Conservation (phyloP, 1,140 invertebrate species). For the Rhagoletis zephyria region DNA sequence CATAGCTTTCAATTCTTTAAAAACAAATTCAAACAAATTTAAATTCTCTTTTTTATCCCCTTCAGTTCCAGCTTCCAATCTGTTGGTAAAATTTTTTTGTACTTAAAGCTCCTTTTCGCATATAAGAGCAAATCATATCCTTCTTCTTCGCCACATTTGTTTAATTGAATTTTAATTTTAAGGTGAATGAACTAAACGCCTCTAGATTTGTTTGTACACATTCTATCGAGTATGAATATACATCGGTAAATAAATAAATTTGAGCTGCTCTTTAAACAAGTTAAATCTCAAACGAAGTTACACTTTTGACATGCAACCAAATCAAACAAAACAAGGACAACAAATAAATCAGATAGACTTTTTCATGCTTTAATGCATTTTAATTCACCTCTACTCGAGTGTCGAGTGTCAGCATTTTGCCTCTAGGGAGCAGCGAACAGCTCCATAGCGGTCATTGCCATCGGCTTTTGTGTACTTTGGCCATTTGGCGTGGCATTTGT, state of each 20-base stretch:
- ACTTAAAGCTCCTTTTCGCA: too few species aligned
- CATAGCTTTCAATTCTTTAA: too few species aligned
- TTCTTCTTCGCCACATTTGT: too few species aligned
- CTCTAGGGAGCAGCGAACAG: background rate
- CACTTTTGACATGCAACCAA: background rate
- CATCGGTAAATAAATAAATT: background rate
- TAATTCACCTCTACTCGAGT: background rate
- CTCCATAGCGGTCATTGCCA: background rate
- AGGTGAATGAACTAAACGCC: too few species aligned
- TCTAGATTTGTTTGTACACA: too few species aligned
- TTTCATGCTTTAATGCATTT: slow-evolving; percentile 10
- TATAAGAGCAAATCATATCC: too few species aligned
- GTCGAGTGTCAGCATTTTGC: background rate
- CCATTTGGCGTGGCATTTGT: slow-evolving; percentile 17
- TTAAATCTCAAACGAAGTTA: background rate
- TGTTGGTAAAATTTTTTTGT: too few species aligned
- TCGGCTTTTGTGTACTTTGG: background rate
- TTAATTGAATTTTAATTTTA: too few species aligned
- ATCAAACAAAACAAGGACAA: background rate
- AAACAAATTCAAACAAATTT: too few species aligned
- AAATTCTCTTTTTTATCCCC: too few species aligned
- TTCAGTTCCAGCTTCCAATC: too few species aligned
- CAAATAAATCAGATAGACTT: background rate
- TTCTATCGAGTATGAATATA: too few species aligned
- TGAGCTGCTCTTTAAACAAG: background rate